Percentiles rank a stretch among this genome's conserved stretches.
phyloP scores from a whole-genome alignment of 2,113 vertebrate genomes.

The Vidua macroura region DNA sequence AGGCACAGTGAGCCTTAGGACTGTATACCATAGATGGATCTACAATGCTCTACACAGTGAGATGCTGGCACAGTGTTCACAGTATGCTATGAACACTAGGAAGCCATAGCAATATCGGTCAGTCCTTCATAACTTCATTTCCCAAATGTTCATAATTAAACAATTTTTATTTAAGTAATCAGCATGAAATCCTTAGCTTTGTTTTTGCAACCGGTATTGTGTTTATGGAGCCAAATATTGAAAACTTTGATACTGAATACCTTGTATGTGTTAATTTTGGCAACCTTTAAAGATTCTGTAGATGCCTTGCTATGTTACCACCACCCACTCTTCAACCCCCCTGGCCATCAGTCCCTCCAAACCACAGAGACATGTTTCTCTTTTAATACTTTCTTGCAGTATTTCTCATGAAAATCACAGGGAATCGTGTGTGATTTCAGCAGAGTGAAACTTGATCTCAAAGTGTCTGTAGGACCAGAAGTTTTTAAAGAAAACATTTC shows the following conservation, averaged over 20 bases:
- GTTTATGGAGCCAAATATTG: conserved; percentile 94
- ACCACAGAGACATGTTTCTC: conserved; percentile 78
- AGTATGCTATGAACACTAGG: conserved; percentile 77
- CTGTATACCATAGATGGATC: conserved; percentile 60
- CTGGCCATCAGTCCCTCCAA: conserved; percentile 74
- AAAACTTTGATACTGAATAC: conserved; percentile 97
- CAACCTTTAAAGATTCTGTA: conserved; percentile 84
- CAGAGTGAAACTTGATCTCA: conserved; percentile 86
- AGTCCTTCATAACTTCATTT: conserved; percentile 84
- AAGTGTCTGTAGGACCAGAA: conserved; percentile 87
- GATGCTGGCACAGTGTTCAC: conserved; percentile 74
- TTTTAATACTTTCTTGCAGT: conserved; percentile 67
- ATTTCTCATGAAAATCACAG: conserved; percentile 79
- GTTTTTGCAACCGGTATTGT: conserved; percentile 88
- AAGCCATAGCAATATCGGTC: conserved; percentile 76
- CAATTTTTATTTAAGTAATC: conserved; percentile 91
- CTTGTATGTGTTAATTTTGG: conserved; percentile 96
- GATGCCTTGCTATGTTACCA: conserved; percentile 85
- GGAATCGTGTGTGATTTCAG: conserved; percentile 85
- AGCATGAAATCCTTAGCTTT: conserved; percentile 87
- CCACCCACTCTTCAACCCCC: conserved; percentile 75
- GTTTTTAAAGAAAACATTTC: conserved; percentile 95
- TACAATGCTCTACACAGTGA: conserved; percentile 63
- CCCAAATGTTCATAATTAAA: conserved; percentile 94
- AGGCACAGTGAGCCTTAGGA: background rate